These are phyloP conservation scores for Octodonta nipae DNA, from an alignment of 2,888 invertebrate species.

Conservation along the genomic window DNA sequence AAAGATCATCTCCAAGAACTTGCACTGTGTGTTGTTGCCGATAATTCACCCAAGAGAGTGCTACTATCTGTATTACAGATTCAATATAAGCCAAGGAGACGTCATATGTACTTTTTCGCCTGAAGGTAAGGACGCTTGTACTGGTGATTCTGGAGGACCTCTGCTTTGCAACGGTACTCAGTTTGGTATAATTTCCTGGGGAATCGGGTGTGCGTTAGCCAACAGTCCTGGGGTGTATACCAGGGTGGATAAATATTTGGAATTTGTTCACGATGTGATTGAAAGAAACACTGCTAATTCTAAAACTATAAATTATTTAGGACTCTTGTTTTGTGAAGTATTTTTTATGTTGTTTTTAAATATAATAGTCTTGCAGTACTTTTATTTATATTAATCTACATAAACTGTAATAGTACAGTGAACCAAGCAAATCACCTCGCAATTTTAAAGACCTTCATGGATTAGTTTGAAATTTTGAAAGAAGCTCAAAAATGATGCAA, in stretches of 20 bases:
- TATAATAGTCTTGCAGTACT: background rate
- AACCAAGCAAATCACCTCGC: too few species aligned
- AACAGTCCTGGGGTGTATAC: conserved; percentile 8
- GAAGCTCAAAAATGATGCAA: too few species aligned
- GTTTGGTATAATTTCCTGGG: conserved; percentile 9
- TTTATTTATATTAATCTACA: too few species aligned
- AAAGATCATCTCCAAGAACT: background rate
- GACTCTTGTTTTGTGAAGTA: too few species aligned
- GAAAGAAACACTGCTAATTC: background rate
- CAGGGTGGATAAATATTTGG: conserved; percentile 7
- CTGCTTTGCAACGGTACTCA: conserved; percentile 8
- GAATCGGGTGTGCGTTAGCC: conserved; percentile 7
- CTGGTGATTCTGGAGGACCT: conserved; percentile 11
- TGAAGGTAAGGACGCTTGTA: conserved; percentile 7
- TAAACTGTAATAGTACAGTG: too few species aligned
- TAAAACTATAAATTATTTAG: background rate
- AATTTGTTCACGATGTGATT: conserved; percentile 5
- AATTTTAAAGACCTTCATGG: too few species aligned
- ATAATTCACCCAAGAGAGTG: too few species aligned
- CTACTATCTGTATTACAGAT: too few species aligned
- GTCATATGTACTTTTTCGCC: conserved; percentile 7
- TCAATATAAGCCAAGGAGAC: too few species aligned
- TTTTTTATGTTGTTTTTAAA: background rate
- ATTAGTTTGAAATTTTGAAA: too few species aligned
- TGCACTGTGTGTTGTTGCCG: conserved; percentile 4